These are phyloP conservation scores for Bemisia tabaci DNA, from an alignment of 1,140 invertebrate species.

Conservation along the genomic window DNA sequence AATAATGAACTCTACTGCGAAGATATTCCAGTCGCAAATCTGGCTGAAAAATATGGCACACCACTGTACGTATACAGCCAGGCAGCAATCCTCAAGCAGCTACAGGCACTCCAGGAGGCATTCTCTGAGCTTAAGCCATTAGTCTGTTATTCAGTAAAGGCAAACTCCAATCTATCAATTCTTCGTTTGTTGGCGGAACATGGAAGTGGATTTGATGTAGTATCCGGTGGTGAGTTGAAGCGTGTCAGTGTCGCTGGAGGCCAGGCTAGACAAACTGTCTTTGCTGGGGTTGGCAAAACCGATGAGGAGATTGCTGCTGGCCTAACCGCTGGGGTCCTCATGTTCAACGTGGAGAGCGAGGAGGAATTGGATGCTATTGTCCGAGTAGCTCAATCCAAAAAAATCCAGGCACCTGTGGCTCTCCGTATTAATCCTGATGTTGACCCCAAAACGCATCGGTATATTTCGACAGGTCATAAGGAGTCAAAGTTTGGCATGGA, in stretches of 20 bases:
- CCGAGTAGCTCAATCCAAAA: not conserved
- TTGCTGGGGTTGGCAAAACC: conserved; percentile 12
- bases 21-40: not conserved
- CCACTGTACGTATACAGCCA: conserved; percentile 5
- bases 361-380: conserved; percentile 2
- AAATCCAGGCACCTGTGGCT: not conserved
- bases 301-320: conserved; percentile 1
- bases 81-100: not conserved
- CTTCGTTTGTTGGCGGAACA: not conserved
- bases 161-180: conserved; percentile 8
- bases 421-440: conserved; percentile 7
- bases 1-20: not conserved
- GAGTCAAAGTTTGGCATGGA: conserved; percentile 11
- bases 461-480: conserved; percentile 10
- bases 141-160: conserved; percentile 8
- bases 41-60: conserved; percentile 8
- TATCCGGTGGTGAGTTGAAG: conserved; percentile 6
- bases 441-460: conserved; percentile 9
- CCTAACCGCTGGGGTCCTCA: not conserved
- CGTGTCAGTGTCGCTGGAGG: conserved; percentile 1
- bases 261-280: conserved; percentile 3
- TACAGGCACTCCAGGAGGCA: not conserved
- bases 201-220: conserved; percentile 6
- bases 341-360: conserved; percentile 4
- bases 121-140: not conserved